Conservation (phyloP, 2,113 vertebrate genomes). For the Sceloporus undulatus region DNA sequence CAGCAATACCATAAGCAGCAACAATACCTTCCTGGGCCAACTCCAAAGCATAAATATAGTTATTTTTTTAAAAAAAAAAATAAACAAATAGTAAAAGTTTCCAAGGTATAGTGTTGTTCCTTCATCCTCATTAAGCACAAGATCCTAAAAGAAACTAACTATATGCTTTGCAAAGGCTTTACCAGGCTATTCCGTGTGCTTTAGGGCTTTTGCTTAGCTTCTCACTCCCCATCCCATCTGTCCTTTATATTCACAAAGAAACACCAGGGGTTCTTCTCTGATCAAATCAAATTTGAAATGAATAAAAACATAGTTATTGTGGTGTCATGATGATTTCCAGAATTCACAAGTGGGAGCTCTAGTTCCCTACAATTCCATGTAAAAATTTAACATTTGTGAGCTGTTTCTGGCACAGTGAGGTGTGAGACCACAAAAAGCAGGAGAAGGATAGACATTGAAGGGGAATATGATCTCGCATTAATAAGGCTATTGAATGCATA, state of each 20-base stretch:
- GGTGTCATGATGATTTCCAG: neutral
- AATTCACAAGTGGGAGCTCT: neutral
- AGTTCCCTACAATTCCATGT: neutral
- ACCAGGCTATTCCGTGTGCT: neutral
- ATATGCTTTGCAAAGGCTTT: neutral
- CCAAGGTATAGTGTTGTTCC: neutral
- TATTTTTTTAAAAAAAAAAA: no score
- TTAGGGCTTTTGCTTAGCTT: neutral
- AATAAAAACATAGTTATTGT: neutral
- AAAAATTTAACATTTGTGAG: conserved; percentile 7
- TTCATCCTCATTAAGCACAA: neutral
- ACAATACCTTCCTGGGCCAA: no score
- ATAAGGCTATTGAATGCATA: conserved; percentile 3
- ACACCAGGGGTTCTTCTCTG: no score
- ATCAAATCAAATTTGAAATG: neutral
- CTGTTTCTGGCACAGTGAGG: neutral
- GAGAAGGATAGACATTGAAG: conserved; percentile 13
- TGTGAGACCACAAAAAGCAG: conserved; percentile 18
- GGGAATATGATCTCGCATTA: neutral
- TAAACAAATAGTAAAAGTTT: neutral
- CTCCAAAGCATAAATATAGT: no score
- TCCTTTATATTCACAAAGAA: no score
- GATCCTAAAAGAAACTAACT: neutral
- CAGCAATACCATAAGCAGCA: no score
- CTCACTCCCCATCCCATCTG: neutral